Base-by-base conservation (phyloP, 2,888 invertebrate species). In the Sphinx pinastri region DNA sequence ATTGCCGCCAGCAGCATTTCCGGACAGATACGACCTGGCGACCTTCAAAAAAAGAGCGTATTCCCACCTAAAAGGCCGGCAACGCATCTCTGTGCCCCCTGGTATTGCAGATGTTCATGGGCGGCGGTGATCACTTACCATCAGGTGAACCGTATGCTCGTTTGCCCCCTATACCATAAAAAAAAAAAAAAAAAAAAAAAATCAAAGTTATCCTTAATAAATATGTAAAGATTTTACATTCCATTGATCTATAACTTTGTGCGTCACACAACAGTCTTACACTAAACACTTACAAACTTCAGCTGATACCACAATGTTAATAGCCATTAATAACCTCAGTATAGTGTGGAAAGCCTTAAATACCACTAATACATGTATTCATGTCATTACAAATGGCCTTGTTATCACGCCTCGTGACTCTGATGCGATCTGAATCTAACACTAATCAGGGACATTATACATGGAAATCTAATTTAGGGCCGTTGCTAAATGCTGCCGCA, bases 401-500 rank as follows among this genome's bases (percentile, higher is more conserved):
- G 63, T 63, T 63, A 49, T 63, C 63, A 63, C 19, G 63, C 63
- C 63, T 19, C 19, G 63, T 63, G 49, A 13, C 47, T 49, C 7
- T 63, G 49, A 63, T 63, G 49, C 63, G 63, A 63, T 63, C 19
- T 49, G 63, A 63, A 63, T 63, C 63, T 49, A 63, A 63, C 63
- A 47, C 63, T 63, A 63, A 63, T 63, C 47, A 63, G 47, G 19
- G 19, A 49, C 63, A 49, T 49, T 63, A 63, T 63, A 63, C 63
- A 63, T 63, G 63, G 63, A 63, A 63, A 63, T 49, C 49, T 63
- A 63, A 63, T 63, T 63, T 58, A 63, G 69, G 63, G 69, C 70
- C 72, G 68, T 69, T 74, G 74, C 70, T 72, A 74, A 74, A 70
- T 71, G 70, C 63, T 70, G 68, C 63, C 66, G 71, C 58, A 66